Base-by-base conservation (phyloP, 92 coral and sea anemone genomes). In the Epizoanthus rinbou region DNA sequence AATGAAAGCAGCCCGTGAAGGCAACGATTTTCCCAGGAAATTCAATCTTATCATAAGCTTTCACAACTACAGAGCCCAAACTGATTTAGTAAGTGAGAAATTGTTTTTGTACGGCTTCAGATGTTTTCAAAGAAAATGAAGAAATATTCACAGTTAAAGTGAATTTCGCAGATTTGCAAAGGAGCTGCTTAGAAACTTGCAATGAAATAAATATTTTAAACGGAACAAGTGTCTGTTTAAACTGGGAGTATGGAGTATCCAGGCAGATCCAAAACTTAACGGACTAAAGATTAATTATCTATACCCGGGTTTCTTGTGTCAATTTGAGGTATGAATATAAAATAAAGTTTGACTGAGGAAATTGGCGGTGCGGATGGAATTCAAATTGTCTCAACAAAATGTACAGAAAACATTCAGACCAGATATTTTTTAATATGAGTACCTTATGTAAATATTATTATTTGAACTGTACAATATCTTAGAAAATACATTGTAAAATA, bases 241-340 rank as follows among this genome's bases (percentile, higher is more conserved):
- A 76, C 39, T 37, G 6, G 43, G 5, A 35, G 6, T 3, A 9
- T 19, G 23, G 22, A 13, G n/a, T 58, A 14, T 75, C 33, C 52
- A 75, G 28, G 52, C 41, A 31, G 60, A 43, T 75, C 15, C 16
- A 57, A 28, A 57, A 69, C 57, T 78, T 62, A 78, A 62, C 71
- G 70, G 82, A 35, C 35, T 60, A 8, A 78, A 43, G 62, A 37
- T 41, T 78, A 37, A 62, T 57, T 37, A 78, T 35, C 63, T 73
- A 1, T 37, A 22, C 23, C 24, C 53, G 64, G 28, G 19, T 4
- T 39, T 21, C 11, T 18, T 35, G n/a, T 14, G 54, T 22, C n/a
- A n/a, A 37, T 78, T 13, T 33, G 33, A 14, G 18, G 22, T 17
- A 75, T n/a, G n/a, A 57, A 22, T 25, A 33, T 25, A 9, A 18